Evolutionary conservation across 2,113 vertebrate genomes (phyloP).

Genomic region (Chionis minor): DNA sequence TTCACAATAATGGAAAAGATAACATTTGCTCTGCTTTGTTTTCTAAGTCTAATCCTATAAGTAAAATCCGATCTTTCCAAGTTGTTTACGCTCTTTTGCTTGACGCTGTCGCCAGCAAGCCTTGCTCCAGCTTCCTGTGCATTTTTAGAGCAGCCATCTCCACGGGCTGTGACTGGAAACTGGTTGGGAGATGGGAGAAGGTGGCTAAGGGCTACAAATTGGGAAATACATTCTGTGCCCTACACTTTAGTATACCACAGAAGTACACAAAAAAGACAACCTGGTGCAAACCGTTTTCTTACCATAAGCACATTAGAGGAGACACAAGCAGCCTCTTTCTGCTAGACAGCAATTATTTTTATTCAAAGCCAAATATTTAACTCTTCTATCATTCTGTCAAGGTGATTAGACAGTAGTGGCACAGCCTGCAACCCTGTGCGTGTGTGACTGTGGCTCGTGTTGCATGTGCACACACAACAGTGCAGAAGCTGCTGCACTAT

Average conservation of each 20-base stretch:
- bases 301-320: not conserved
- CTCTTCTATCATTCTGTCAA: accelerated
- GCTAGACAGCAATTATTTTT: not conserved
- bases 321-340: not conserved
- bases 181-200: not conserved
- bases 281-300: not conserved
- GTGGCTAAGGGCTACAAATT: not conserved
- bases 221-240: not conserved
- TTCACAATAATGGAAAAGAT: slow-evolving; percentile 57
- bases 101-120: slow-evolving; percentile 35
- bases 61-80: slow-evolving; percentile 58
- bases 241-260: not conserved
- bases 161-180: slow-evolving; percentile 17
- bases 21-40: slow-evolving; percentile 72
- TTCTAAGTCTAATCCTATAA: slow-evolving; percentile 43
- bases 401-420: not conserved
- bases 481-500: not conserved
- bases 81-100: slow-evolving; percentile 67
- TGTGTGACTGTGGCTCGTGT: accelerated
- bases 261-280: not conserved
- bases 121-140: slow-evolving; percentile 72
- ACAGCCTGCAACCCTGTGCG: not conserved
- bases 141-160: slow-evolving; percentile 54
- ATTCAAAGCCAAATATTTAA: not conserved
- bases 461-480: not conserved